Base-by-base conservation (phyloP, 1,140 invertebrate species). In the Drosophila nikananu region DNA sequence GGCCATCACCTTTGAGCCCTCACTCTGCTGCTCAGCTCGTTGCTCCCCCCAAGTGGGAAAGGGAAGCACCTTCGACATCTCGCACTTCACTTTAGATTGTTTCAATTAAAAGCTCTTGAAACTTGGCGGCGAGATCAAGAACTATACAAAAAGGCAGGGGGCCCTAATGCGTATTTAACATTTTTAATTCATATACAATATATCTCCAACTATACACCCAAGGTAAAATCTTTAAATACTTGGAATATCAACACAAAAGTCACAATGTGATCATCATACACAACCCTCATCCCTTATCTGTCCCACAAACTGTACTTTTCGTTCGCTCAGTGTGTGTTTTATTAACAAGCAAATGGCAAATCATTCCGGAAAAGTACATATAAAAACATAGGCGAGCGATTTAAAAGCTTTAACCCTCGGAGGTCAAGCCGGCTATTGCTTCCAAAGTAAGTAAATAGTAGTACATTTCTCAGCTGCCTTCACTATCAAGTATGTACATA, bases 61-160 rank as follows among this genome's bases (percentile, higher is more conserved):
- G 32, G 32, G n/a, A 30, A 67, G 23, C 15, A 39, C 57, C 55
- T 30, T 62, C 25, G 58, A 21, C 55, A 41, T 41, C 37, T 41
- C 37, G 62, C 62, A 79, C 62, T 82, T 79, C 57, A 58, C 60
- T 76, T 65, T 70, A 39, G 65, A 83, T 81, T 67, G 77, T 71
- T 52, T 80, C 72, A 83, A 84, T 84, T 71, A 61, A 83, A 71
- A 70, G 61, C 65, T 49, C 64, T 84, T 58, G 41, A 80, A 70
- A 25, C 30, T 48, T 35, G 49, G 37, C 52, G 57, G 49, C 35
- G 21, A 80, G 71, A 17, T n/a, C 1, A 3, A 27, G 7, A 32
- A 19, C 5, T 17, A 12, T 13, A 13, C 17, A 30, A 9, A 5
- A 21, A 21, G n/a, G 13, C 19, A 12, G 12, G 32, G 32, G 12